Base-by-base conservation (phyloP, 2,888 invertebrate species). In the Nymphalis polychloros region DNA sequence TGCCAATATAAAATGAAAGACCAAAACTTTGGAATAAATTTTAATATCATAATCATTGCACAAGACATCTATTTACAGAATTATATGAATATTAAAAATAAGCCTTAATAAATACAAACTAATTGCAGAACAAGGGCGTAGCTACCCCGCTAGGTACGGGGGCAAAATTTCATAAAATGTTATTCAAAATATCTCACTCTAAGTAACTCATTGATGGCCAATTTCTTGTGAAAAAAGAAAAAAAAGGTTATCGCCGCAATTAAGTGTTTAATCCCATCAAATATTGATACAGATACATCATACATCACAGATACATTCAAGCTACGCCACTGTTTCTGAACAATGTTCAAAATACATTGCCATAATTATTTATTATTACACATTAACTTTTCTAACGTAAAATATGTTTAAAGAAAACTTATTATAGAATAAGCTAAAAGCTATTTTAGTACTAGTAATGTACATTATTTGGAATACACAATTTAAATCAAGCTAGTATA, bases 1-100 rank as follows among this genome's bases (percentile, higher is more conserved):
- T 31, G 47, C 13, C 19, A 46, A 27, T 64, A 62, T 27, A 63
- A 69, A 72, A 72, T 72, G 61, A 72, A 72, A 72, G 65, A 65
- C 72, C 23, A 61, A 31, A 61, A 52, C 10, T 65, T 60, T 49
- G 13, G 47, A 50, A 59, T 20, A 65, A 3, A 23, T 47, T 71
- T 71, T 71, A 71, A 71, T 71, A 23, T 53, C 35, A 59, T 27
- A 53, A 59, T 47, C 2, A 27, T 19, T 41, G 27, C 16, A 35
- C 35, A 19, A 13, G 27, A 13, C 13, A 23, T 55, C 2, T 57
- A 57, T 57, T 41, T 57, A 57, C 35, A 55, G 17, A n/a, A 8
- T 19, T n/a, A 57, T 19, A 55, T n/a, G n/a, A 41, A 8, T 41
- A n/a, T 17, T 57, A 19, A 8, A 10, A 19, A 41, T 16, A 53